A percentile compares a stretch with the other conserved stretches of the same genome.
Conservation (phyloP, 2,888 invertebrate species). For the Blastobasis lacticolella region DNA sequence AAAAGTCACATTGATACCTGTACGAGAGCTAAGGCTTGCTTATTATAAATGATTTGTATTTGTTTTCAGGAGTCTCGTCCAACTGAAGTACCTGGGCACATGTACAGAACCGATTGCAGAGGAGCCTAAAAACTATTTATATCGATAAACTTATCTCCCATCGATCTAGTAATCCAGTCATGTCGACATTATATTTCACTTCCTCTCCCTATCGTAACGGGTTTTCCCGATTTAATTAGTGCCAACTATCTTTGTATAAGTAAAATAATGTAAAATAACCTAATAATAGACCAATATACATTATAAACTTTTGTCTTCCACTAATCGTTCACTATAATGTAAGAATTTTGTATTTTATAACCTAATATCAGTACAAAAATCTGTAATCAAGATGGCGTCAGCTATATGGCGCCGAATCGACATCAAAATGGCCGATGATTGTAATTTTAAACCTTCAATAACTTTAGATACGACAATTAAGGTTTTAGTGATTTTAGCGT, state of each 20-base stretch:
- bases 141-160: slow-evolving; percentile 57
- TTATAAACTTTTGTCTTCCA: slow-evolving; percentile 27
- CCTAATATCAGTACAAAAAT: slow-evolving; percentile 29
- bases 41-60: neutral
- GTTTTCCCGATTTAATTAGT: slow-evolving; percentile 39
- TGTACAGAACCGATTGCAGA: slow-evolving; percentile 90
- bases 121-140: slow-evolving; percentile 90
- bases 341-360: slow-evolving; percentile 16
- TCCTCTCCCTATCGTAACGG: slow-evolving; percentile 33
- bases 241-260: slow-evolving; percentile 41
- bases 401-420: slow-evolving; percentile 7
- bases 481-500: slow-evolving; percentile 27
- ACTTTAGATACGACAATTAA: slow-evolving; percentile 14
- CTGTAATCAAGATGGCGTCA: slow-evolving; percentile 10
- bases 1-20: too few relatives aligned
- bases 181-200: slow-evolving; percentile 31
- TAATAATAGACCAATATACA: slow-evolving; percentile 15
- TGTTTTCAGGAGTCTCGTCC: slow-evolving; percentile 77
- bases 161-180: slow-evolving; percentile 27
- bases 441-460: slow-evolving; percentile 5
- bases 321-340: slow-evolving; percentile 18
- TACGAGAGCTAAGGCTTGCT: too few relatives aligned
- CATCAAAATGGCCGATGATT: slow-evolving; percentile 14
- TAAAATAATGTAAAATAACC: slow-evolving; percentile 14
- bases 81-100: slow-evolving; percentile 86